phyloP scores from a whole-genome alignment of 1,140 invertebrate species.

The Bradynema listronoti region DNA sequence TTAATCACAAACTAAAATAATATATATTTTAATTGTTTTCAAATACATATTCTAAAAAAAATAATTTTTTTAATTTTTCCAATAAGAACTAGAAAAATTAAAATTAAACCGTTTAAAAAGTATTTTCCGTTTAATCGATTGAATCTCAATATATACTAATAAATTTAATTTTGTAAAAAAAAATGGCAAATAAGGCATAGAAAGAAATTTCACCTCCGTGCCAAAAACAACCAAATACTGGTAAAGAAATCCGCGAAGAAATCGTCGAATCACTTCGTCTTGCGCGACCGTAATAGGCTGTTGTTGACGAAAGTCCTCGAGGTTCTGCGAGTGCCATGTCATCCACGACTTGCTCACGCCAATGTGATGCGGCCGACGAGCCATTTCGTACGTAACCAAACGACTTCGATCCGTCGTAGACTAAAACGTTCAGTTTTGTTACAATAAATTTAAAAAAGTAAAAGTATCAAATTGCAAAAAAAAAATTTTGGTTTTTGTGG shows the following conservation, averaged over 20 bases:
- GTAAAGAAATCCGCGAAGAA: conserved; percentile 53
- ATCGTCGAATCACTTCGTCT: conserved; percentile 55
- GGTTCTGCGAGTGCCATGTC: conserved; percentile 55
- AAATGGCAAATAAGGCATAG: neutral
- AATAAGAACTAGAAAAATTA: too few species aligned
- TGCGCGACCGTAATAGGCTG: conserved; percentile 47
- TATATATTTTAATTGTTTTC: neutral
- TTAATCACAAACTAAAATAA: conserved; percentile 55
- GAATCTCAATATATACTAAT: too few species aligned
- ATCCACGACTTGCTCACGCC: conserved; percentile 53
- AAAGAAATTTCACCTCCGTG: conserved; percentile 38
- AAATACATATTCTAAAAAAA: too few species aligned
- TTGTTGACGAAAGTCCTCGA: conserved; percentile 53
- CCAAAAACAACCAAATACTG: conserved; percentile 40
- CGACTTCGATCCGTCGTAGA: too few species aligned
- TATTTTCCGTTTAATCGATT: too few species aligned
- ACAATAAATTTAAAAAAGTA: too few species aligned
- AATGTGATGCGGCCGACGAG: conserved; percentile 48
- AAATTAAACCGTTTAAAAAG: too few species aligned
- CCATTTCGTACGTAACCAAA: conserved; percentile 58
- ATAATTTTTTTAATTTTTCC: too few species aligned
- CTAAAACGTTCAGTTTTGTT: too few species aligned
- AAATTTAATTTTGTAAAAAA: neutral
- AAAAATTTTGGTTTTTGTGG: too few species aligned
- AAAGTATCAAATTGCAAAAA: too few species aligned